phyloP scores from a whole-genome alignment of 2,113 vertebrate species.

The Pygoscelis antarcticus region DNA sequence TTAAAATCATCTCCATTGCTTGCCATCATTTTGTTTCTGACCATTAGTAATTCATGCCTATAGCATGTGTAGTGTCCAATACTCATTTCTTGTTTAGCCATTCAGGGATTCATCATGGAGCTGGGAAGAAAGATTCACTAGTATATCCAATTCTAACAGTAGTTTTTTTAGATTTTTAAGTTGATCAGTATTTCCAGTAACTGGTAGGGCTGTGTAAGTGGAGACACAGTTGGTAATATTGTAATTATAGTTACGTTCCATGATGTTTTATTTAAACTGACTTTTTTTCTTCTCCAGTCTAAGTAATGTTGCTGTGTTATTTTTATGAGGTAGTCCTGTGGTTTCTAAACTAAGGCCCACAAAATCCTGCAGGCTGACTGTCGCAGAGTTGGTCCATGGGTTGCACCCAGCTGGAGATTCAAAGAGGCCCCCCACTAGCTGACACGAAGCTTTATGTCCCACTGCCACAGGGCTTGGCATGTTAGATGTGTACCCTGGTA shows the following conservation, averaged over 20 bases:
- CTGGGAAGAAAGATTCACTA: background rate
- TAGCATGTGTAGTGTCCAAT: background rate
- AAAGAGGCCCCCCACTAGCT: background rate
- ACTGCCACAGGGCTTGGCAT: background rate
- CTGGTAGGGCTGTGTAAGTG: background rate
- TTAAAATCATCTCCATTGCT: background rate
- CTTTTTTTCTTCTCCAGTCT: background rate
- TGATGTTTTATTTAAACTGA: background rate
- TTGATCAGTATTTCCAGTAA: background rate
- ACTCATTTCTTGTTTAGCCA: background rate
- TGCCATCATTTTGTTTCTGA: background rate
- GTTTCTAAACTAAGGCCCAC: background rate
- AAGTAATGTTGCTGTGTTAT: background rate
- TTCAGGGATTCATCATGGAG: background rate
- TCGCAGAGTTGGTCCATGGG: background rate
- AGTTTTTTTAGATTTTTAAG: background rate
- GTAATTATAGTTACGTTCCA: background rate
- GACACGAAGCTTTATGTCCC: background rate
- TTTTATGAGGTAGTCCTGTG: background rate
- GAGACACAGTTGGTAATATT: background rate
- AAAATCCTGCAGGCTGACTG: background rate
- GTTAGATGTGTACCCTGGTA: background rate
- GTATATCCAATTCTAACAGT: background rate
- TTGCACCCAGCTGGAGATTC: background rate
- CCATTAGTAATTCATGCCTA: background rate